Percentiles rank a stretch among this genome's conserved stretches.
Evolutionary conservation across 1,140 invertebrate species (phyloP).

Genomic region (Drosophila pachea): DNA sequence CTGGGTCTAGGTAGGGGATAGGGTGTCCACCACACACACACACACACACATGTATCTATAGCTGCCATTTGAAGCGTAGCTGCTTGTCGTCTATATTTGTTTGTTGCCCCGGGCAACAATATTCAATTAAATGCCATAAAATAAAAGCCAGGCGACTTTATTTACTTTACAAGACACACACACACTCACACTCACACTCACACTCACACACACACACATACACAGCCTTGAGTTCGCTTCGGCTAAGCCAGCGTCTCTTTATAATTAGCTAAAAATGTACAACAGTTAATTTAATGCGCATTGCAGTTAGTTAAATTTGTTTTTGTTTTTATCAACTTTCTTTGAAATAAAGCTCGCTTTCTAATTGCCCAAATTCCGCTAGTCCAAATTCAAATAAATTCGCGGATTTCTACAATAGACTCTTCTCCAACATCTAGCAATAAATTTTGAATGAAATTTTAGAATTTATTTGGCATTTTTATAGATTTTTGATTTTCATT

Average conservation of each 20-base stretch:
- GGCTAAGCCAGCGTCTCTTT: too few relatives aligned
- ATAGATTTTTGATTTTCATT: too few relatives aligned
- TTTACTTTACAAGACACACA: too few relatives aligned
- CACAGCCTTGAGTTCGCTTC: too few relatives aligned
- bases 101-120: slow-evolving; percentile 35
- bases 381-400: too few relatives aligned
- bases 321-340: slow-evolving; percentile 2
- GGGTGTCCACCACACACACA: slow-evolving; percentile 2
- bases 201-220: slow-evolving; percentile 12
- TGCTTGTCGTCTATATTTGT: slow-evolving; percentile 6
- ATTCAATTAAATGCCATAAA: slow-evolving; percentile 45
- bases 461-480: too few relatives aligned
- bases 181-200: too few relatives aligned
- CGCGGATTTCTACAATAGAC: too few relatives aligned
- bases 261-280: too few relatives aligned
- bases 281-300: not conserved
- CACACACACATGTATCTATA: not conserved
- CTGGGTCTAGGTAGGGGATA: not conserved
- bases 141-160: slow-evolving; percentile 29
- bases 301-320: slow-evolving; percentile 2
- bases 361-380: too few relatives aligned
- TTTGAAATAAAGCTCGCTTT: not conserved
- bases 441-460: too few relatives aligned
- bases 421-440: too few relatives aligned
- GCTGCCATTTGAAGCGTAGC: not conserved